Base-by-base conservation (phyloP, 2,888 invertebrate species). In the Lepidochrysops patricia region DNA sequence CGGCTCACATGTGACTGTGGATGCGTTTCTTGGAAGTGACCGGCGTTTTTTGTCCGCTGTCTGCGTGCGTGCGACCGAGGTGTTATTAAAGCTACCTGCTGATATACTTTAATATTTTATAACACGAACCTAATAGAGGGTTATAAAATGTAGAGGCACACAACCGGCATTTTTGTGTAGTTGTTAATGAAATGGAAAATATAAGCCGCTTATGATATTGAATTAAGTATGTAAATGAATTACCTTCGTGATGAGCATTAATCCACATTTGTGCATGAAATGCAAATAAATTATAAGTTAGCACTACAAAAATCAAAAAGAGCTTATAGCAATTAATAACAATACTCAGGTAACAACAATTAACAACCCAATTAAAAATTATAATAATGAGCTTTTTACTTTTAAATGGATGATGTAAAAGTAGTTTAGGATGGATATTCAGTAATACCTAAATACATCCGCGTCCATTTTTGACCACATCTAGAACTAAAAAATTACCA, bases 1-100 rank as follows among this genome's bases (percentile, higher is more conserved):
- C 67, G 70, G 65, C 64, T 65, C 68, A 69, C 68, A 74, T 72
- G 72, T 68, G 69, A 71, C 67, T 70, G 71, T 68, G 70, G 69
- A 70, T 71, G 63, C 65, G 63, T 64, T 64, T 67, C 68, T 63
- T 62, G 64, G 68, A 67, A 68, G 62, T 57, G 60, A 57, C 9
- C 58, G 50, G 50, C 15, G 61, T 65, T 68, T 68, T 68, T 68
- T 68, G 65, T 63, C 48, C 61, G 61, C 29, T 61, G 64, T 65
- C 66, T 65, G 65, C 65, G 58, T 63, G 62, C 59, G 35, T 60
- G 61, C 37, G 57, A 57, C 60, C 26, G 34, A 64, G 61, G 64
- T 61, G 65, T 62, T 61, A 62, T 58, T 62, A 60, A 37, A 60
- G 65, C 62, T 66, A 64, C 64, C 62, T 62, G 60, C 60, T 60